A percentile compares a stretch with the other conserved stretches of the same genome.
Evolutionary conservation across 2,797 vertebrate species (phyloP).

Genomic region (Sebastes hubbsi): DNA sequence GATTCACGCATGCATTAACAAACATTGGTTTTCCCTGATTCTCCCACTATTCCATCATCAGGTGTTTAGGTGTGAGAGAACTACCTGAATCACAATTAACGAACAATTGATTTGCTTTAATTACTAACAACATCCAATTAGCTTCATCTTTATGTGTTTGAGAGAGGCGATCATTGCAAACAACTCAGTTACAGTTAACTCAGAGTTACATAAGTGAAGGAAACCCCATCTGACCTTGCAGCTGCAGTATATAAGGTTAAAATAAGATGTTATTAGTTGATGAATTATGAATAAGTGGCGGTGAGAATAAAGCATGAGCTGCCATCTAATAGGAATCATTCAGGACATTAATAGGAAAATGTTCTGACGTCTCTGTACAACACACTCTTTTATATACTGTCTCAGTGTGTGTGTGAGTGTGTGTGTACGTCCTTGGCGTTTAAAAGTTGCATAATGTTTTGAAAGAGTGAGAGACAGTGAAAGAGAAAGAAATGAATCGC

Average conservation of each 20-base stretch:
- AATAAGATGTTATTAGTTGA: constrained; percentile 39
- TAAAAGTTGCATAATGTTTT: neutral
- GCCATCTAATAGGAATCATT: constrained; percentile 19
- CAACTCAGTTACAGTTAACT: neutral
- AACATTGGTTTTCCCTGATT: neutral
- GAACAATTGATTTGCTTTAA: neutral
- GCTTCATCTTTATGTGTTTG: neutral
- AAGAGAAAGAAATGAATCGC: neutral
- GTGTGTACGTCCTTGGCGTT: neutral
- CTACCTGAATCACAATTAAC: neutral
- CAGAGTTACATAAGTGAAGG: constrained; percentile 8
- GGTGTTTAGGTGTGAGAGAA: neutral
- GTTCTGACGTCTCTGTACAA: constrained; percentile 20
- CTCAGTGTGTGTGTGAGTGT: neutral
- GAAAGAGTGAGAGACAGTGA: neutral
- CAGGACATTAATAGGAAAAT: constrained; percentile 25
- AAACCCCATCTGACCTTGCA: constrained; percentile 4
- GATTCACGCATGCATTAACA: neutral
- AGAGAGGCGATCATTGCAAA: neutral
- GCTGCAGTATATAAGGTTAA: constrained; percentile 21
- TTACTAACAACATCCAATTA: neutral
- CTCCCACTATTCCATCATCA: neutral
- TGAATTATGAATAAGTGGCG: constrained; percentile 44
- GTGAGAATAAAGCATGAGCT: constrained; percentile 33
- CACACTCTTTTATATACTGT: neutral